Evolutionary conservation across 2,797 vertebrate species (phyloP).

Genomic region (Eleutherodactylus coqui): DNA sequence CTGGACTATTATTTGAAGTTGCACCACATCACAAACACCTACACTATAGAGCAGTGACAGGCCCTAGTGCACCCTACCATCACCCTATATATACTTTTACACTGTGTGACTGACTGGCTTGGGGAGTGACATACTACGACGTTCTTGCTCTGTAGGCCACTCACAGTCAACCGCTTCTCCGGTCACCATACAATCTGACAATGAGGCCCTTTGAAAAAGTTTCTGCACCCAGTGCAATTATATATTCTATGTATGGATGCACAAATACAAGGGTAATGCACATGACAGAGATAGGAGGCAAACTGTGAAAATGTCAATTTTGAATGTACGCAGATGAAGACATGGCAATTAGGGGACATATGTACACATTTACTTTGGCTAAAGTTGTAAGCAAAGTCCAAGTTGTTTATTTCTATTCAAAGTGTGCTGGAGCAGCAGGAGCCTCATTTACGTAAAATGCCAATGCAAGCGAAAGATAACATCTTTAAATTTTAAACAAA

Average conservation of each 20-base stretch:
- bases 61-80: too few relatives aligned
- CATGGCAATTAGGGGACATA: background rate
- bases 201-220: too few relatives aligned
- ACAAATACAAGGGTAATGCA: background rate
- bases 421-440: conserved; percentile 38
- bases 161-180: too few relatives aligned
- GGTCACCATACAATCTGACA: too few relatives aligned
- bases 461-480: conserved; percentile 40
- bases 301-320: background rate
- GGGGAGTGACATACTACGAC: too few relatives aligned
- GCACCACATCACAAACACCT: too few relatives aligned
- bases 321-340: background rate
- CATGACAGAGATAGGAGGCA: background rate
- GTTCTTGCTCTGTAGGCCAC: too few relatives aligned
- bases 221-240: background rate
- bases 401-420: conserved; percentile 42
- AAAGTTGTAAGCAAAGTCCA: conserved; percentile 31
- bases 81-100: too few relatives aligned
- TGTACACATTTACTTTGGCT: conserved; percentile 36
- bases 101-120: too few relatives aligned
- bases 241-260: background rate
- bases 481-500: conserved; percentile 48
- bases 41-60: too few relatives aligned
- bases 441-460: conserved; percentile 24
- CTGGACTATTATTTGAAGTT: too few relatives aligned